Percentiles rank a stretch among this genome's conserved stretches.
These are phyloP conservation scores for Drosophila biarmipes DNA, from an alignment of 1,140 invertebrate species.

Conservation along the genomic window DNA sequence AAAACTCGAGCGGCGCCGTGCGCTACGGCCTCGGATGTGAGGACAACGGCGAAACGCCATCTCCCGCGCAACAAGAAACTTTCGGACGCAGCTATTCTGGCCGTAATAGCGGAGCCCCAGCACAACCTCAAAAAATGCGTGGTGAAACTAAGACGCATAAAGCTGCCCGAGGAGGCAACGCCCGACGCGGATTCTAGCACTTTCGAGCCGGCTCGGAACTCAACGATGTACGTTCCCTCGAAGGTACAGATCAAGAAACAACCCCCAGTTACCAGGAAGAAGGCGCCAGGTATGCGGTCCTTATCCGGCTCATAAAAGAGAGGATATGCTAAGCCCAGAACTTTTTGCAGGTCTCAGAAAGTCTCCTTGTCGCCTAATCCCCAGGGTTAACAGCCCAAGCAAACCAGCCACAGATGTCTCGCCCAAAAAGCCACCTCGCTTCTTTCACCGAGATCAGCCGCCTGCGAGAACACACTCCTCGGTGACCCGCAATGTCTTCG, in stretches of 20 bases:
- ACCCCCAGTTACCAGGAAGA: neutral
- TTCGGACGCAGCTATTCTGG: neutral
- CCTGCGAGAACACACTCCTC: slow-evolving; percentile 40
- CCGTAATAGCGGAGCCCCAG: neutral
- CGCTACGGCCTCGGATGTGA: neutral
- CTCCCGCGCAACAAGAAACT: neutral
- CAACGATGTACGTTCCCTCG: slow-evolving; percentile 34
- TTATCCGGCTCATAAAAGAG: neutral
- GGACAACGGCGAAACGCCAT: neutral
- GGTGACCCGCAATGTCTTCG: slow-evolving; percentile 61
- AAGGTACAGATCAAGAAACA: neutral
- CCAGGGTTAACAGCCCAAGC: neutral
- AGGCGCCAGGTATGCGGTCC: slow-evolving; percentile 4
- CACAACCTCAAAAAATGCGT: slow-evolving; percentile 31
- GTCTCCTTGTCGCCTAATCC: neutral
- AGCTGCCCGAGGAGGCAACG: neutral
- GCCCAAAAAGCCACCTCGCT: slow-evolving; percentile 14
- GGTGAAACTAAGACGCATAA: slow-evolving; percentile 46
- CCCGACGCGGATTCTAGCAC: slow-evolving; percentile 8
- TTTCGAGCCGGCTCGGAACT: slow-evolving; percentile 50
- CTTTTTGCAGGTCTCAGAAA: slow-evolving; percentile 4
- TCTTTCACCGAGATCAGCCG: slow-evolving; percentile 56
- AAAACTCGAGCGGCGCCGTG: slow-evolving; percentile 1
- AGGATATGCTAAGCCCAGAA: too few species aligned
- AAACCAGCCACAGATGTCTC: neutral